Evolutionary conservation across 1,140 invertebrate species (phyloP).

Genomic region (Grapholita molesta): DNA sequence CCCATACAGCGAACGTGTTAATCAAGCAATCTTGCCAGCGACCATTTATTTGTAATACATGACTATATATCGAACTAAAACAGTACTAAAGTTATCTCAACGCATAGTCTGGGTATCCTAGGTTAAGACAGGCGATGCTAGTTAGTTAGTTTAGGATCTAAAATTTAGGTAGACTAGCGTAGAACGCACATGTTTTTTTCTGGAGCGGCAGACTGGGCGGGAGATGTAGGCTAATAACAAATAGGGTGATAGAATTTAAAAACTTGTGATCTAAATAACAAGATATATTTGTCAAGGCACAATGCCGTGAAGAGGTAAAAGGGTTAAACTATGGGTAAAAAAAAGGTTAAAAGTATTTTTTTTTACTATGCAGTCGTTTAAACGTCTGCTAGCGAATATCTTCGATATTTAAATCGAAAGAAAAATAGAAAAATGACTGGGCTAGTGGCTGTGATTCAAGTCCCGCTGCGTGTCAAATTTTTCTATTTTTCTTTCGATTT

Average conservation of each 20-base stretch:
- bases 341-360: no score
- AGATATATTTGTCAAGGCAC: background rate
- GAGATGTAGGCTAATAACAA: background rate
- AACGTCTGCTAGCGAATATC: no score
- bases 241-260: background rate
- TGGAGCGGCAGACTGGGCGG: background rate
- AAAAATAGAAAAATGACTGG: no score
- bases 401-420: no score
- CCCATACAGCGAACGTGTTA: no score
- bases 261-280: background rate
- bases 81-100: constrained; percentile 7
- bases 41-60: background rate
- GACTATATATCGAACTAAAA: constrained; percentile 9
- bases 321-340: no score
- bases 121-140: constrained; percentile 7
- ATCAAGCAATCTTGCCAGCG: background rate
- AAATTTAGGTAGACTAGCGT: background rate
- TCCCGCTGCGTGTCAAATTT: no score
- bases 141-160: background rate
- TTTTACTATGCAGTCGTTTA: no score
- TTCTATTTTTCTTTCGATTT: no score
- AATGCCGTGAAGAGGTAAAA: no score
- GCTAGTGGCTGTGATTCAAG: no score
- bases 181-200: constrained; percentile 4
- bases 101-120: background rate